A percentile compares a stretch with the other conserved stretches of the same genome.
phyloP scores from a whole-genome alignment of 2,797 vertebrate genomes.

The Smutsia gigantea region DNA sequence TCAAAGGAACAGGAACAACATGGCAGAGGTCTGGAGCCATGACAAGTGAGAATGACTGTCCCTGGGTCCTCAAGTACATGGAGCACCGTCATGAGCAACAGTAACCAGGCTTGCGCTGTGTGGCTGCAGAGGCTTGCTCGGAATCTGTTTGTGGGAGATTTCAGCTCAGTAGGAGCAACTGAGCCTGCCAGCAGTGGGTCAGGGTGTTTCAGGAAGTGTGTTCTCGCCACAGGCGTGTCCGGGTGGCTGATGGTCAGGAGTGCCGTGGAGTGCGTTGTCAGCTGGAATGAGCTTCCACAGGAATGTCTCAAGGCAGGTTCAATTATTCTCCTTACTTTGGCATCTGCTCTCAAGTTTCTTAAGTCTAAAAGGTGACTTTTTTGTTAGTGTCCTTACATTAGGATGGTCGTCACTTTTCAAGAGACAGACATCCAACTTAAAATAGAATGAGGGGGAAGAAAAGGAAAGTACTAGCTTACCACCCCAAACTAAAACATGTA shows the following conservation, averaged over 20 bases:
- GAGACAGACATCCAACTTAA: background rate
- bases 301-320: background rate
- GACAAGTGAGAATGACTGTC: background rate
- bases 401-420: background rate
- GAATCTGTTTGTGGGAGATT: background rate
- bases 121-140: background rate
- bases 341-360: background rate
- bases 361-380: background rate
- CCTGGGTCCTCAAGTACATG: background rate
- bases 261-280: background rate
- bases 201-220: background rate
- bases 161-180: accelerated
- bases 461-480: background rate
- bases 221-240: background rate
- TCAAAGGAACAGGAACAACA: background rate
- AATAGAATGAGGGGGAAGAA: background rate
- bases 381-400: background rate
- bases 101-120: background rate
- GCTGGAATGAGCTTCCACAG: background rate
- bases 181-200: background rate
- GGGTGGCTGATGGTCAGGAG: background rate
- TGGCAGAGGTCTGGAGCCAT: background rate
- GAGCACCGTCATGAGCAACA: background rate
- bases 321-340: background rate
- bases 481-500: background rate